Conservation (phyloP, 2,888 invertebrate species). For the Atrina japonica region DNA sequence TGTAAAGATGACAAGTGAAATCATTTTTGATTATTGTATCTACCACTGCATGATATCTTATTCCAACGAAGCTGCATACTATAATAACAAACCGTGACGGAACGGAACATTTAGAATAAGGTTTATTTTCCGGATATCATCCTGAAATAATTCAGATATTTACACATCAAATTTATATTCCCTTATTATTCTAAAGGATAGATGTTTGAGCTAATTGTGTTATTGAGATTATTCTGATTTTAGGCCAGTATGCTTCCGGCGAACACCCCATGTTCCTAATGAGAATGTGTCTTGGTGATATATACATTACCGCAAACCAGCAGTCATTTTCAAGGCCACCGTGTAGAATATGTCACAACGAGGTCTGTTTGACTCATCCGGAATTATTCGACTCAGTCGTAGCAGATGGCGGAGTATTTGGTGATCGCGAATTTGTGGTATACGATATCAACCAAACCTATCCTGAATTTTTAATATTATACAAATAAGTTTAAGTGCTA, state of each 20-base stretch:
- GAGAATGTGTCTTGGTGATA: slow-evolving; percentile 54
- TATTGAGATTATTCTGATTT: too few species aligned
- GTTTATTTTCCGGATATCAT: too few species aligned
- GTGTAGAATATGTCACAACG: slow-evolving; percentile 7
- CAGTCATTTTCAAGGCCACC: slow-evolving; percentile 38
- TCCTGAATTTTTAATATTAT: slow-evolving; percentile 40
- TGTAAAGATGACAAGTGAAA: too few species aligned
- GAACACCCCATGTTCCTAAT: slow-evolving; percentile 58
- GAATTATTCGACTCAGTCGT: slow-evolving; percentile 32
- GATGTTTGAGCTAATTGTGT: too few species aligned
- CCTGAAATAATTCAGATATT: too few species aligned
- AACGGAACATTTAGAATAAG: too few species aligned
- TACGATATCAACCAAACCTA: slow-evolving; percentile 37
- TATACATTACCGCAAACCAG: slow-evolving; percentile 33
- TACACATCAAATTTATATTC: too few species aligned
- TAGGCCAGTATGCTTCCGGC: slow-evolving; percentile 30
- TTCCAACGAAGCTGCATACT: too few species aligned
- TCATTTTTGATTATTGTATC: too few species aligned
- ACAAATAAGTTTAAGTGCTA: slow-evolving; percentile 10
- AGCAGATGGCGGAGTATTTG: slow-evolving; percentile 24
- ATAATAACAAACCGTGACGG: too few species aligned
- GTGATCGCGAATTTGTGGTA: slow-evolving; percentile 38
- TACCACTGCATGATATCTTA: too few species aligned
- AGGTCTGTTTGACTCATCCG: slow-evolving; percentile 16
- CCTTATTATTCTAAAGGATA: too few species aligned